These are phyloP conservation scores for Maccullochella peelii DNA, from an alignment of 2,113 vertebrate genomes.

Conservation along the genomic window DNA sequence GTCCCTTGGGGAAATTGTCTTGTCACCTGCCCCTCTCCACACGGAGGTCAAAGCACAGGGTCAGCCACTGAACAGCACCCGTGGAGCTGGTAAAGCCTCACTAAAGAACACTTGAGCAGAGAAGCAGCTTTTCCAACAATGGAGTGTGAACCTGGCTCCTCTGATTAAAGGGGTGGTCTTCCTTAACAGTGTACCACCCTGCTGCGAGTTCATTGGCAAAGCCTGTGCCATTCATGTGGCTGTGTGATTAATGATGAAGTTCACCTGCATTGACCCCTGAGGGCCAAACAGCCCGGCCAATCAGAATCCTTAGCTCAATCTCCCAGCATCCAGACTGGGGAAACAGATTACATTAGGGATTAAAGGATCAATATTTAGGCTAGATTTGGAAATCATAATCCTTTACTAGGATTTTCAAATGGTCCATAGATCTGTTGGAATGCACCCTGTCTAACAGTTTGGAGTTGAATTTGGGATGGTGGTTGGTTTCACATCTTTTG, in stretches of 20 bases:
- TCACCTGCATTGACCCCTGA: slow-evolving; percentile 66
- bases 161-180: slow-evolving; percentile 2
- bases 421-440: slow-evolving; percentile 18
- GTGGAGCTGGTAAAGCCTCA: not conserved
- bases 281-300: slow-evolving; percentile 43
- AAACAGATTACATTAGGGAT: slow-evolving; percentile 60
- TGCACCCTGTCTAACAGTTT: not conserved
- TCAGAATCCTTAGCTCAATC: slow-evolving; percentile 47
- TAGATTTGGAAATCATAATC: slow-evolving; percentile 59
- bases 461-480: not conserved
- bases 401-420: slow-evolving; percentile 14
- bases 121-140: not conserved
- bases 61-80: slow-evolving; percentile 1
- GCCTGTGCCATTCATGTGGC: slow-evolving; percentile 8
- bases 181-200: not conserved
- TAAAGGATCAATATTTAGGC: slow-evolving; percentile 55
- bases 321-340: slow-evolving; percentile 24
- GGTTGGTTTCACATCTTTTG: slow-evolving; percentile 14
- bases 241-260: slow-evolving; percentile 64
- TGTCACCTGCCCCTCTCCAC: not conserved
- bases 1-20: not conserved
- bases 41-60: slow-evolving; percentile 1
- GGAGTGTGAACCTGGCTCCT: slow-evolving; percentile 11
- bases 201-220: slow-evolving; percentile 35
- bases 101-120: slow-evolving; percentile 5